Conservation (phyloP, 2,113 vertebrate species). For the Dicerorhinus sumatrensis region DNA sequence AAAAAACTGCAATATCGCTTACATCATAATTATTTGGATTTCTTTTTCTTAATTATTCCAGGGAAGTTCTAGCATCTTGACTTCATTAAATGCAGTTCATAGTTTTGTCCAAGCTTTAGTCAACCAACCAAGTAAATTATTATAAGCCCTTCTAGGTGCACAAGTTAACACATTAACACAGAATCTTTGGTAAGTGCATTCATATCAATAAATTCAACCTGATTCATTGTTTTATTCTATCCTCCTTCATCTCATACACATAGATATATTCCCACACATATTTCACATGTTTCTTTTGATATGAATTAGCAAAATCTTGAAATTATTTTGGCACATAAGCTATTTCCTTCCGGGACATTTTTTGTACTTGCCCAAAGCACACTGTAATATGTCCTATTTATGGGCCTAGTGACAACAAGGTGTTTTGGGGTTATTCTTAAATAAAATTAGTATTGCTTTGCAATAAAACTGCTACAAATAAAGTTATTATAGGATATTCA, state of each 20-base stretch:
- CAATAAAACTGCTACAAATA: background rate
- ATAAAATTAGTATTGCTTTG: background rate
- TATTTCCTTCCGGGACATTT: background rate
- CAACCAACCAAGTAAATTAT: background rate
- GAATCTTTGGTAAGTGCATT: background rate
- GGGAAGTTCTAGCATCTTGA: background rate
- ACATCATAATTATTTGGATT: background rate
- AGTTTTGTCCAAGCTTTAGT: background rate
- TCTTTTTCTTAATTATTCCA: background rate
- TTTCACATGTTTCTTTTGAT: background rate
- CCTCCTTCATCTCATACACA: background rate
- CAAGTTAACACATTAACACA: background rate
- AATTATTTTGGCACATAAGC: background rate
- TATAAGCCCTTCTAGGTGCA: background rate
- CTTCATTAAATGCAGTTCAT: background rate
- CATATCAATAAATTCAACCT: background rate
- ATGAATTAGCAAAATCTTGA: background rate
- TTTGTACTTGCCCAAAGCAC: background rate
- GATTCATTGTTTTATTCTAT: background rate
- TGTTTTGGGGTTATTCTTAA: background rate
- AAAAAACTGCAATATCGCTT: background rate
- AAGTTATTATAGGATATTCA: background rate
- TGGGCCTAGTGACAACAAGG: background rate
- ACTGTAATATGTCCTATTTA: background rate
- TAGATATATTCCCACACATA: background rate